These are phyloP conservation scores for Jaculus jaculus DNA, from an alignment of 2,113 vertebrate species.

Conservation along the genomic window DNA sequence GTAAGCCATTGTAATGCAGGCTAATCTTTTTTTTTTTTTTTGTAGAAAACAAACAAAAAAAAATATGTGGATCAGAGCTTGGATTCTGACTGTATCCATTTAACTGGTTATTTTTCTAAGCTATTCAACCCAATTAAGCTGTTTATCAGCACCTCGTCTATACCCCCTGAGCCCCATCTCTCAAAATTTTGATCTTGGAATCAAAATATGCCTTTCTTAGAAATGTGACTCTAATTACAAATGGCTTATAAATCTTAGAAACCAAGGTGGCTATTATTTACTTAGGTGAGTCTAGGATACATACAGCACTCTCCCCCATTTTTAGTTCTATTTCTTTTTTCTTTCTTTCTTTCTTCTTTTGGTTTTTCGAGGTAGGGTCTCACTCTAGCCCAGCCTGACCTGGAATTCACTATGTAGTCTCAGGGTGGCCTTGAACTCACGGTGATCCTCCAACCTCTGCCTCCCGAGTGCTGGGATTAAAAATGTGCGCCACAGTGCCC, in stretches of 20 bases:
- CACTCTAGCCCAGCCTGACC: too few species aligned
- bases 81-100: conserved; percentile 45
- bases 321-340: not conserved
- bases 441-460: too few species aligned
- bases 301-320: not conserved
- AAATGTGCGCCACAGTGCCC: too few species aligned
- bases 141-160: conserved; percentile 15
- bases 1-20: not conserved
- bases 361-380: too few species aligned
- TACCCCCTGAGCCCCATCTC: not conserved
- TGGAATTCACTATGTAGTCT: too few species aligned
- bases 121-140: conserved; percentile 57
- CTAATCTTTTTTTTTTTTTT: not conserved
- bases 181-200: conserved; percentile 58
- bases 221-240: conserved; percentile 60
- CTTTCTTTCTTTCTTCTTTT: too few species aligned
- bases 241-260: conserved; percentile 28
- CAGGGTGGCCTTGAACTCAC: too few species aligned
- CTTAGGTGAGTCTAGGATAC: not conserved
- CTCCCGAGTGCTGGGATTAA: too few species aligned
- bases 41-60: conserved; percentile 3
- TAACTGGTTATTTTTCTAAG: conserved; percentile 44
- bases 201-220: conserved; percentile 57
- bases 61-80: conserved; percentile 33
- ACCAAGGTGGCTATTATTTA: conserved; percentile 33